Evolutionary conservation across 1,140 invertebrate genomes (phyloP).

Genomic region (Zeugodacus cucurbitae): DNA sequence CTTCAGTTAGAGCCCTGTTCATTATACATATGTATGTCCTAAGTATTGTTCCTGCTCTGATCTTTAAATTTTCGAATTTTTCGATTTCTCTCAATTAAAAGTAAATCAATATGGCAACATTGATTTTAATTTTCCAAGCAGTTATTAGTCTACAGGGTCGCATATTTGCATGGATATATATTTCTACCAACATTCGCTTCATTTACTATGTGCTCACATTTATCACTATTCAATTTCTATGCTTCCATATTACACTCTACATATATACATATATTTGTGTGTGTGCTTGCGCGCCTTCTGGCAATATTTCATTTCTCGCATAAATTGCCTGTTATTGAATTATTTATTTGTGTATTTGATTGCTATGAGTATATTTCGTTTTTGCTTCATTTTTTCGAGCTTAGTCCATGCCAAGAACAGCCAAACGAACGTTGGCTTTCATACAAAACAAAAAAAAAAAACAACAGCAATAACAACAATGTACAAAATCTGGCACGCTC

Average conservation of each 20-base stretch:
- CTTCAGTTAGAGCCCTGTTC: too few relatives aligned
- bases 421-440: background rate
- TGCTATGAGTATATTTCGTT: background rate
- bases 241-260: background rate
- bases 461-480: background rate
- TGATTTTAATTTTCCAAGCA: background rate
- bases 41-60: too few relatives aligned
- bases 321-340: constrained; percentile 39
- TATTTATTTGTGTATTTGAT: constrained; percentile 32
- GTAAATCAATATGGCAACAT: background rate
- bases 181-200: background rate
- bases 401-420: background rate
- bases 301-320: constrained; percentile 38
- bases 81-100: too few relatives aligned
- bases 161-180: background rate
- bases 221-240: constrained; percentile 13
- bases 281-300: background rate
- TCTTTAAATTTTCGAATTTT: too few relatives aligned
- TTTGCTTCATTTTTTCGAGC: background rate
- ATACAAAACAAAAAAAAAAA: background rate
- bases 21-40: too few relatives aligned
- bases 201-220: background rate
- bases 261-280: background rate
- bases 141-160: background rate
- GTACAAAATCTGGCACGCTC: background rate